phyloP scores from a whole-genome alignment of 2,113 vertebrate species.

The chimpanzee (Pan troglodytes) region DNA sequence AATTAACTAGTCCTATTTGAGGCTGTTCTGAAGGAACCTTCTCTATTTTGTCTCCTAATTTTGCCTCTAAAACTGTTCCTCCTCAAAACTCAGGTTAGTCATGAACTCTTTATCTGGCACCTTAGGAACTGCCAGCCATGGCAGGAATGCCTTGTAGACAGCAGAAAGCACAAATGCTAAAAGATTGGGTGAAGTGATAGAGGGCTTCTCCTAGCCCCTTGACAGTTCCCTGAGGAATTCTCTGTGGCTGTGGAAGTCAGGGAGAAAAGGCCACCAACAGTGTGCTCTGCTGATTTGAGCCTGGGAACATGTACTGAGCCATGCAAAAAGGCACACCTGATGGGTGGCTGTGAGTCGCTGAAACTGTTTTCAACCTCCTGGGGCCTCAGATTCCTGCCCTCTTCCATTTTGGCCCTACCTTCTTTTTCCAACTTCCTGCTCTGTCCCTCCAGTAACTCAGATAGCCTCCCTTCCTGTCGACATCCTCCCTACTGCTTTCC shows the following conservation, averaged over 20 bases:
- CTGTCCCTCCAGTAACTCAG: neutral
- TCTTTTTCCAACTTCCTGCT: neutral
- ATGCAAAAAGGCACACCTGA: accelerated
- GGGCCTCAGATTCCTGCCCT: neutral
- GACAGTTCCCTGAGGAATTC: neutral
- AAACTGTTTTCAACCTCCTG: neutral
- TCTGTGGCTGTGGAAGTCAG: neutral
- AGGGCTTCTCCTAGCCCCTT: neutral
- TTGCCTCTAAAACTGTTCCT: neutral
- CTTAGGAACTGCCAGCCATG: neutral
- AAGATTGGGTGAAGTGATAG: no score
- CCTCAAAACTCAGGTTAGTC: neutral
- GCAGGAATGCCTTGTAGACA: neutral
- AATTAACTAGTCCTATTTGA: neutral
- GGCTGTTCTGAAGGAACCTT: neutral
- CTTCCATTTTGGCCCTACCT: neutral
- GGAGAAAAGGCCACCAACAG: neutral
- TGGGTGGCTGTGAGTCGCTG: neutral
- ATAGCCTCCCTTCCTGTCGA: neutral
- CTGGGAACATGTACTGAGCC: neutral
- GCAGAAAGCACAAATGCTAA: neutral
- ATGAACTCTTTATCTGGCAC: neutral
- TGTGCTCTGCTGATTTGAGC: neutral
- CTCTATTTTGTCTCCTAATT: neutral
- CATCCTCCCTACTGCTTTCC: neutral